Evolutionary conservation across 2,797 vertebrate genomes (phyloP), one percentile per base, ranked within the genome.

Genomic region (Malacoraja senta): DNA sequence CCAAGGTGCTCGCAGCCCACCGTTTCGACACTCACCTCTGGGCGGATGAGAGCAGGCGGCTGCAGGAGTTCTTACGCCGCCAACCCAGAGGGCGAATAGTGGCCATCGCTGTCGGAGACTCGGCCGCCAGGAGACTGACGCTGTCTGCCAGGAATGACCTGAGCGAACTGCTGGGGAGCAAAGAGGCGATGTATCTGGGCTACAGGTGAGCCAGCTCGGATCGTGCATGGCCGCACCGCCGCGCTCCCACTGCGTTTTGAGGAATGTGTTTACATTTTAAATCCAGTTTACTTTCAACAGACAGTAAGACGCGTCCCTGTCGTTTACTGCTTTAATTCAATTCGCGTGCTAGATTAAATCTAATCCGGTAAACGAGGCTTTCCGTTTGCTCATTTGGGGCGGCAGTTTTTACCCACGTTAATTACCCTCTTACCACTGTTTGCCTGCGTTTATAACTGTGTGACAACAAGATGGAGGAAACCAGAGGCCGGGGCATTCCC

Each of bases 181-280:
- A 93, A 63, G 90, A 74, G 93, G 90, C 94, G 93, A 93, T 76
- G 86, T 94, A 95, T 4, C 93, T 93, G 91, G 88, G 95, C 2
- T 93, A 94, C 96, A 97, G 97, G 97, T 97, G 95, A 96, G 95
- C 93, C 3, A 3, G 10, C 24, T 58, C 68, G 10, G 8, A 1
- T n/a, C 13, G 35, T 13, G 77, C 19, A 77, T 29, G 29, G 12
- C 13, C 17, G n/a, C n/a, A n/a, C 13, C 78, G 7, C 77, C 19
- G 29, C 32, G n/a, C 12, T 78, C 77, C 77, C 17, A 17, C 19
- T 79, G 78, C 1, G 68, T 53, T 53, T 24, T 24, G 8, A 21
- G 2, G 17, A 9, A 44, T 53, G 35, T 24, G 53, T 80, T 44
- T 21, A 8, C 17, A 24, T 80, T 44, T n/a, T 61, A 29, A 84